Percentiles rank a stretch among this genome's conserved stretches.
Conservation (phyloP, 2,113 vertebrate genomes). For the Hippocampus barbouri region DNA sequence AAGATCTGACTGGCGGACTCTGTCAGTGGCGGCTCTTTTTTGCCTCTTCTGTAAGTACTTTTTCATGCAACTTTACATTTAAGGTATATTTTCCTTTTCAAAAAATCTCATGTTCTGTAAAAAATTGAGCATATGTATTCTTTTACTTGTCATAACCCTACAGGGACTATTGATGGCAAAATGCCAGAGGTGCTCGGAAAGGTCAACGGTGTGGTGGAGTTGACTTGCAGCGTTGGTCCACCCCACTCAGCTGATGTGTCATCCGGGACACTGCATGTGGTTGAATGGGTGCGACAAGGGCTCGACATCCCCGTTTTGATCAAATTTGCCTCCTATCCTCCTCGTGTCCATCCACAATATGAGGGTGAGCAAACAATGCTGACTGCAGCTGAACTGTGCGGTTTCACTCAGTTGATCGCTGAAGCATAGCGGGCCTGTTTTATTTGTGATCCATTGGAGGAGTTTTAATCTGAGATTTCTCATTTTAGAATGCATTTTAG, state of each 20-base stretch:
- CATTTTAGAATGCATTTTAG: not conserved
- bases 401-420: not conserved
- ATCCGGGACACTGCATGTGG: conserved; percentile 77
- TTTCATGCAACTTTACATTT: conserved; percentile 4
- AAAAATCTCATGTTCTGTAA: too few species aligned
- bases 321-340: conserved; percentile 83
- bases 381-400: not conserved
- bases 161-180: conserved; percentile 22
- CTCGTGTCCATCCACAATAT: conserved; percentile 84
- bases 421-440: not conserved
- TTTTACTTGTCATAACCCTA: conserved; percentile 12
- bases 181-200: conserved; percentile 71
- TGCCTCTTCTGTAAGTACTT: conserved; percentile 65
- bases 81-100: not conserved
- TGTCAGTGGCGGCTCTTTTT: conserved; percentile 41
- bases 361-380: conserved; percentile 73
- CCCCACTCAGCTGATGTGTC: conserved; percentile 38
- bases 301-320: conserved; percentile 88
- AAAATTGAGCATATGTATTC: not conserved
- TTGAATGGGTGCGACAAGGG: conserved; percentile 90
- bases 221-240: conserved; percentile 77
- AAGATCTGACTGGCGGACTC: conserved; percentile 42
- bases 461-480: not conserved
- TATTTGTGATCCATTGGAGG: not conserved
- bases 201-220: conserved; percentile 71